Percentiles rank a stretch among this genome's conserved stretches.
Evolutionary conservation across 2,113 vertebrate species (phyloP).

Genomic region (Saguinus midas): DNA sequence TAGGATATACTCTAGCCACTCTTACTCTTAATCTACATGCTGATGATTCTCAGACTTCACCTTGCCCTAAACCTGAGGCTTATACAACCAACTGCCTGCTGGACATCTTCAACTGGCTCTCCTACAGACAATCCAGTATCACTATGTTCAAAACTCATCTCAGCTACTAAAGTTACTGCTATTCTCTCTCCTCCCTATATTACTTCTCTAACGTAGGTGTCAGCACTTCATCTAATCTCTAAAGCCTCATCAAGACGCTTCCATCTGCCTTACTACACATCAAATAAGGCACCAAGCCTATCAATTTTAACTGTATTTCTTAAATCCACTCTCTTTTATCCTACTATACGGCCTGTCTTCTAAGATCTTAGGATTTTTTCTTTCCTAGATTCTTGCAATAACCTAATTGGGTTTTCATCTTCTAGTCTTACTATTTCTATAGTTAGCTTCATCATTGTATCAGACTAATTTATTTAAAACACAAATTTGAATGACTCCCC

Average conservation of each 20-base stretch:
- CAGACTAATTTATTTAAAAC: conserved; percentile 23
- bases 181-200: background rate
- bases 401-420: background rate
- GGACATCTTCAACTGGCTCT: conserved; percentile 7
- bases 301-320: conserved; percentile 21
- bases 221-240: background rate
- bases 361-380: conserved; percentile 11
- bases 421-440: background rate
- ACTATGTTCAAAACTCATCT: background rate
- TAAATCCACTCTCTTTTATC: conserved; percentile 1
- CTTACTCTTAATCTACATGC: background rate
- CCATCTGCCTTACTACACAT: background rate
- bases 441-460: background rate
- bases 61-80: background rate
- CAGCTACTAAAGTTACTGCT: background rate
- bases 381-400: conserved; percentile 6
- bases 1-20: background rate
- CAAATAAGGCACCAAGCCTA: background rate
- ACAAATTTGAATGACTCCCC: conserved; percentile 6
- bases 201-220: background rate
- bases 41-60: background rate
- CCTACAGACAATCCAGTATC: background rate
- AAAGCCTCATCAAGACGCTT: background rate
- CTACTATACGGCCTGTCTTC: background rate
- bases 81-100: background rate